A percentile compares a stretch with the other conserved stretches of the same genome.
These are phyloP conservation scores for Bunonema sp. DNA, from an alignment of 2,888 invertebrate species.

Conservation along the genomic window DNA sequence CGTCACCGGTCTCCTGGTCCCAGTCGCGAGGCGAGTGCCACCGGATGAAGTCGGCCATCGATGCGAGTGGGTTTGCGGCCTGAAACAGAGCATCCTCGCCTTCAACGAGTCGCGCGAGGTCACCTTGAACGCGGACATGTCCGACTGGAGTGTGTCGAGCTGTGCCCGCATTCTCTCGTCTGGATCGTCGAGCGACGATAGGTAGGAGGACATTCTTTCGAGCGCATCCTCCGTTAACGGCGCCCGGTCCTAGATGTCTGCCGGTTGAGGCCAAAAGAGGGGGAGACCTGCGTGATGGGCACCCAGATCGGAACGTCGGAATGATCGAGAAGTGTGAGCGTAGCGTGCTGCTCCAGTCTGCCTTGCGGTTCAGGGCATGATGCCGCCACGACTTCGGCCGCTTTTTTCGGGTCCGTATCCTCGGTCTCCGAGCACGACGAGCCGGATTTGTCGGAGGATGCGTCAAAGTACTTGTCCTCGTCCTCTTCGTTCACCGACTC, in stretches of 20 bases:
- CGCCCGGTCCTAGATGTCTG: constrained; percentile 76
- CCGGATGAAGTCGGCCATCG: constrained; percentile 81
- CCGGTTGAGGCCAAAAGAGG: too few species aligned
- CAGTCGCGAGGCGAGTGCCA: constrained; percentile 97
- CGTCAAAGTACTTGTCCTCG: too few species aligned
- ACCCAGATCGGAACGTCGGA: constrained; percentile 63
- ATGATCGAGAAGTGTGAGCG: constrained; percentile 5
- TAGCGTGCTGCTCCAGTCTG: constrained; percentile 1
- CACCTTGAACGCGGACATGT: constrained; percentile 96
- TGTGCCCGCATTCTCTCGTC: constrained; percentile 78
- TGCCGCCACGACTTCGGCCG: too few species aligned
- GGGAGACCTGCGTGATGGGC: constrained; percentile 61
- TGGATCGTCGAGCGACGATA: constrained; percentile 71
- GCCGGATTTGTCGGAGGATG: too few species aligned
- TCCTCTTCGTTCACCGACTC: too few species aligned
- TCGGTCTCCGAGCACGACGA: too few species aligned
- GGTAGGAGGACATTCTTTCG: constrained; percentile 75
- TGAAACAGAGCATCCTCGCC: too few species aligned
- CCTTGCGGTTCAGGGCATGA: too few species aligned
- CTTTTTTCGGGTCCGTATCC: too few species aligned
- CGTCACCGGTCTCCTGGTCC: constrained; percentile 59
- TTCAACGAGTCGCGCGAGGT: too few species aligned
- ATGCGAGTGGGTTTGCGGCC: constrained; percentile 80
- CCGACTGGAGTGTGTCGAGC: constrained; percentile 80
- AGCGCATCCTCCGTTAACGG: constrained; percentile 93